Percentiles rank a stretch among this genome's conserved stretches.
These are phyloP conservation scores for Oreohelix idahoensis DNA, from an alignment of 1,140 invertebrate genomes.

Conservation along the genomic window DNA sequence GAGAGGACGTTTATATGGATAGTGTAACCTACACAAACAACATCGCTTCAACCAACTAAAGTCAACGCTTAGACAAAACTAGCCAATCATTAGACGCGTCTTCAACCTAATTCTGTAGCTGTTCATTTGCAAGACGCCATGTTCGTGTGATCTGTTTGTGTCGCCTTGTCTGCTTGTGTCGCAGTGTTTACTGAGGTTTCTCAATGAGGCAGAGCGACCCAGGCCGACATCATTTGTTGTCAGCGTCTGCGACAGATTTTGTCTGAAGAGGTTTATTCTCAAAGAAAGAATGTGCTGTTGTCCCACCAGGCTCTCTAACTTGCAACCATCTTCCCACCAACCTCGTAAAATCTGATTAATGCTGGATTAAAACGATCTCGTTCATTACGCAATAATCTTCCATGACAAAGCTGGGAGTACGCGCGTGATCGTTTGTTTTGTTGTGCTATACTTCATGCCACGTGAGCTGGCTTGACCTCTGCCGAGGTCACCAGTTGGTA, in stretches of 20 bases:
- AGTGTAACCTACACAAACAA: too few relatives aligned
- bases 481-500: neutral
- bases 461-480: neutral
- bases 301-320: neutral
- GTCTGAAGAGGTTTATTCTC: neutral
- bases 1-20: too few relatives aligned
- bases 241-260: neutral
- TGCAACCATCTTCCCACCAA: neutral
- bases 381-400: neutral
- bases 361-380: neutral
- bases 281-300: neutral
- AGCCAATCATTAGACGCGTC: too few relatives aligned
- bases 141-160: neutral
- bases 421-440: neutral
- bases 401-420: neutral
- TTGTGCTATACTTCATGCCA: neutral
- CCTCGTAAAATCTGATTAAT: neutral
- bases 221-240: neutral
- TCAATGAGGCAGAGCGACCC: slow-evolving; percentile 4
- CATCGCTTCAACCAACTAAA: too few relatives aligned
- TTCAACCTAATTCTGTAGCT: neutral
- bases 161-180: neutral
- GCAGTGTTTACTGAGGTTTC: slow-evolving; percentile 21
- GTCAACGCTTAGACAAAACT: too few relatives aligned
- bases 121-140: neutral